phyloP scores from a whole-genome alignment of 2,797 vertebrate species.

The Sebastes steindachneri region DNA sequence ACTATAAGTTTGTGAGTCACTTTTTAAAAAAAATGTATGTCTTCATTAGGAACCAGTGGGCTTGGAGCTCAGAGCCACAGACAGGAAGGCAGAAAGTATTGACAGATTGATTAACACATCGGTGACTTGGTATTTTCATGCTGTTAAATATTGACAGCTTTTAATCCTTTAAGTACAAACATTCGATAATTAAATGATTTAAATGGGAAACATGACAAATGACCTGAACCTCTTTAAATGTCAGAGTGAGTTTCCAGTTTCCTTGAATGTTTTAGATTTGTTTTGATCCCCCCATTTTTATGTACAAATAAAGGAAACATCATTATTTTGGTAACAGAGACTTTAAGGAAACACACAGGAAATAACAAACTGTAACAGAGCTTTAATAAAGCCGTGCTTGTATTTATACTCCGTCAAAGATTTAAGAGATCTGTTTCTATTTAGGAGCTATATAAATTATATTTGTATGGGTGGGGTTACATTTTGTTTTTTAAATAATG shows the following conservation, averaged over 20 bases:
- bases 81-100: not conserved
- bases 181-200: not conserved
- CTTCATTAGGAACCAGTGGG: not conserved
- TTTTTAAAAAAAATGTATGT: not conserved
- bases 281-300: not conserved
- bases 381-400: conserved; percentile 65
- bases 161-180: not conserved
- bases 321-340: not conserved
- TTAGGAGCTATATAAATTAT: conserved; percentile 52
- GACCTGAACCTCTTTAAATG: not conserved
- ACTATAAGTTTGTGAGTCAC: not conserved
- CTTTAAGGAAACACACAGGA: conserved; percentile 25
- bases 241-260: not conserved
- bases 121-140: not conserved
- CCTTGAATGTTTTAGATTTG: not conserved
- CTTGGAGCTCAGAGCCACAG: not conserved
- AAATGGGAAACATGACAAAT: not conserved
- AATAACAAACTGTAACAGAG: conserved; percentile 69
- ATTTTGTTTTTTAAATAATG: conserved; percentile 69
- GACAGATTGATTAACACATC: not conserved
- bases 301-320: conserved; percentile 15
- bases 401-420: conserved; percentile 69
- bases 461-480: conserved; percentile 60
- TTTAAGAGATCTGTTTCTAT: conserved; percentile 73
- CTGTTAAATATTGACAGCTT: not conserved